Base-by-base conservation (phyloP, 92 coral and sea anemone species). In the Zoanthus sociatus region DNA sequence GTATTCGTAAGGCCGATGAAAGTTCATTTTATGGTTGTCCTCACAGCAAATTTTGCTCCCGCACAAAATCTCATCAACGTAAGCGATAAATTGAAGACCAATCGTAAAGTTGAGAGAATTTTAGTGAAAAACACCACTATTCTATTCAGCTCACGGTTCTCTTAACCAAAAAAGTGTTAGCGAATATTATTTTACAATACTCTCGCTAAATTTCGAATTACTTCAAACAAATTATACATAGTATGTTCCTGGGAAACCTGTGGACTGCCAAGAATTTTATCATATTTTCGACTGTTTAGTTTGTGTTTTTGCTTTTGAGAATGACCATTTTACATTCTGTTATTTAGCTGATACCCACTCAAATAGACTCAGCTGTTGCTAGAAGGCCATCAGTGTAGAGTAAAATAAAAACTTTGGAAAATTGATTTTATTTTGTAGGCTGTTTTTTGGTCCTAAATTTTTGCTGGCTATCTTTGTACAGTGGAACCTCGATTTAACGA, bases 111-210 rank as follows among this genome's bases (percentile, higher is more conserved):
- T 58, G 66, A 58, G 66, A 58, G 20, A 58, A 58, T 58, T 58
- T 58, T 58, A 58, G 18, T 58, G 66, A 20, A 58, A 13, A 58
- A 58, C 66, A 58, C 66, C 66, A 58, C 66, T 58, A 58, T 58
- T 58, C 66, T 58, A 58, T 58, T 58, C 66, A 58, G 66, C 20
- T 58, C 66, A 58, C 66, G 66, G 66, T 58, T 58, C 66, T 58
- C 66, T 58, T 58, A 58, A 58, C 18, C 18, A 56, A 56, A 56
- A 56, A 56, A 56, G 64, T 56, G 64, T 56, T 56, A 56, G 63
- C 63, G 63, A 56, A 56, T 56, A 56, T 56, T 56, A 56, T 56
- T 56, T 56, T 56, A 16, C 64, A 56, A 56, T 58, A 58, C 66
- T 58, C 66, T 58, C 66, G 66, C 66, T 58, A 58, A 58, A 58